Conservation (phyloP, 2,113 vertebrate species). For the Melospiza georgiana region DNA sequence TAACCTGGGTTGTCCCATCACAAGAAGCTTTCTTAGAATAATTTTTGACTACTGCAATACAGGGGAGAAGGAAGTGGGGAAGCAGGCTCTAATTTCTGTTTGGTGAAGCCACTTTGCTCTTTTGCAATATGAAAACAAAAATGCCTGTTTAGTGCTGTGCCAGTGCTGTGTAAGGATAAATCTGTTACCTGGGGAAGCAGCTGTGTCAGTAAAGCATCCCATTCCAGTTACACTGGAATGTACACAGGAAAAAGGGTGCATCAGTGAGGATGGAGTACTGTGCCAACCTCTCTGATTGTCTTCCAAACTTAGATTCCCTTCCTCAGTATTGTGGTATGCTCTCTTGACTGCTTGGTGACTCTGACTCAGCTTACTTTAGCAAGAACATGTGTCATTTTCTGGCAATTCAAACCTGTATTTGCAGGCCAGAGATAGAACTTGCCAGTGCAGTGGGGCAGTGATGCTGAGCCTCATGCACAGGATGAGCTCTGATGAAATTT, state of each 20-base stretch:
- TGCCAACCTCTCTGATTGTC: rapidly evolving
- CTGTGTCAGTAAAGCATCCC: neutral
- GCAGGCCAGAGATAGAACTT: neutral
- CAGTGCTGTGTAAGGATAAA: neutral
- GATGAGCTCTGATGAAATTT: neutral
- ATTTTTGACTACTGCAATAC: neutral
- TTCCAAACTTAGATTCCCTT: neutral
- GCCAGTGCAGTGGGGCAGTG: neutral
- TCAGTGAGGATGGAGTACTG: neutral
- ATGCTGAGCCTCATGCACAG: neutral
- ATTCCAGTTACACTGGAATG: neutral
- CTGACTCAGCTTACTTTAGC: neutral
- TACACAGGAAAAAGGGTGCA: neutral
- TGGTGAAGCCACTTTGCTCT: neutral
- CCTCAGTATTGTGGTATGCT: neutral
- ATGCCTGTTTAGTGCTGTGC: neutral
- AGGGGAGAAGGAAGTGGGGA: neutral
- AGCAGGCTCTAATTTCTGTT: neutral
- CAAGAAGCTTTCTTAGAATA: neutral
- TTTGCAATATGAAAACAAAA: neutral
- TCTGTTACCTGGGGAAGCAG: rapidly evolving
- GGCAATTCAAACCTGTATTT: neutral
- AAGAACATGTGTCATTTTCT: rapidly evolving
- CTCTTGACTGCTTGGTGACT: neutral
- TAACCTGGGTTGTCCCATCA: neutral